phyloP scores from a whole-genome alignment of 2,797 vertebrate genomes.

The Acanthis flammea region DNA sequence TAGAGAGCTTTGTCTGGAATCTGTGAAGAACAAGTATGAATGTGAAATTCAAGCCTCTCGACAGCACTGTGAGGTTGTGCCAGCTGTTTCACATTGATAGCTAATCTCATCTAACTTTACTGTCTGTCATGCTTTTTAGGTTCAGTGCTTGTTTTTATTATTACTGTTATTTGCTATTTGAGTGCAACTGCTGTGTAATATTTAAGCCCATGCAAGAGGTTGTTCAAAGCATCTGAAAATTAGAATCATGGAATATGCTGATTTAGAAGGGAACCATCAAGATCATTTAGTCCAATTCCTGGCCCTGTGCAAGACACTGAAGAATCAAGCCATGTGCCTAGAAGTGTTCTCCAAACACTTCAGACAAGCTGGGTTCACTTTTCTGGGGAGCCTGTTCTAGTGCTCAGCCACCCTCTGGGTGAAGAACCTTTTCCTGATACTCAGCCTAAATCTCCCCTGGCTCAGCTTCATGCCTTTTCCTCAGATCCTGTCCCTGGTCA shows the following conservation, averaged over 20 bases:
- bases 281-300: not conserved
- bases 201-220: not conserved
- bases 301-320: not conserved
- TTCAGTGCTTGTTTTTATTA: not conserved
- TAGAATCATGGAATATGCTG: not conserved
- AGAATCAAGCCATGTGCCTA: not conserved
- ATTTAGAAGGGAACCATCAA: not conserved
- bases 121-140: slow-evolving; percentile 14
- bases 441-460: not conserved
- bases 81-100: slow-evolving; percentile 25
- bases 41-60: slow-evolving; percentile 98
- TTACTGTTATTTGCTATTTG: not conserved
- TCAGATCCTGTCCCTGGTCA: not conserved
- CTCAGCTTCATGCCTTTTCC: not conserved
- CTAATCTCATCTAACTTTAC: slow-evolving; percentile 17
- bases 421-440: not conserved
- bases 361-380: not conserved
- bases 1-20: slow-evolving; percentile 93
- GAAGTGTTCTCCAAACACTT: not conserved
- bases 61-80: slow-evolving; percentile 95
- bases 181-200: not conserved
- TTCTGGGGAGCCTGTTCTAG: not conserved
- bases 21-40: slow-evolving; percentile 97
- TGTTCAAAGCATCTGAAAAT: not conserved
- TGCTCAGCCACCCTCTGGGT: not conserved